phyloP scores from a whole-genome alignment of 2,888 invertebrate genomes.

The Tipula helvola region DNA sequence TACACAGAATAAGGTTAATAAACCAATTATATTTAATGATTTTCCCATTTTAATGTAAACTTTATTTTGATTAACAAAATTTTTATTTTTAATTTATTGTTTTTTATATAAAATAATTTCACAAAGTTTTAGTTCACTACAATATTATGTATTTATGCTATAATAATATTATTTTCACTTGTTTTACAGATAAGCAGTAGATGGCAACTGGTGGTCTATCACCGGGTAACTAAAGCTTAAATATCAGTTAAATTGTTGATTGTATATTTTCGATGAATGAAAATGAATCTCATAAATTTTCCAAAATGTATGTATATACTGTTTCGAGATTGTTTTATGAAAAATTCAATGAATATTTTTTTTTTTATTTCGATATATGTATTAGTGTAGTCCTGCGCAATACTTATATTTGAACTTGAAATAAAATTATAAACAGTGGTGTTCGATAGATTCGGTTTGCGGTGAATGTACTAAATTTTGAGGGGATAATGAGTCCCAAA shows the following conservation, averaged over 20 bases:
- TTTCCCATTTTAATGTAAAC: neutral
- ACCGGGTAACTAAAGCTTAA: constrained; percentile 8
- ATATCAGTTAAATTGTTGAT: neutral
- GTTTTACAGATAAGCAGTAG: neutral
- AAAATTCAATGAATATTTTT: neutral
- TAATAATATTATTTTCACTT: neutral
- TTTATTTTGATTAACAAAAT: neutral
- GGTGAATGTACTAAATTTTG: neutral
- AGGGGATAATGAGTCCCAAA: neutral
- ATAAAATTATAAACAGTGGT: neutral
- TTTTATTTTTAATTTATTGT: neutral
- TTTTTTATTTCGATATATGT: neutral
- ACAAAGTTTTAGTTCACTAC: neutral
- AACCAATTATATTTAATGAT: neutral
- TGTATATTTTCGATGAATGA: neutral
- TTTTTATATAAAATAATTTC: neutral
- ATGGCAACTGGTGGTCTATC: constrained; percentile 9
- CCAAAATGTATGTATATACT: neutral
- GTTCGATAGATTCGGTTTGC: neutral
- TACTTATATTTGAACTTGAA: neutral
- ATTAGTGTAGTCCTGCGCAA: neutral
- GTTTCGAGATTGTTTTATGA: neutral
- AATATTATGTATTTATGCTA: no score
- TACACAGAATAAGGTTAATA: constrained; percentile 16
- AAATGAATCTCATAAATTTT: neutral